Evolutionary conservation across 2,888 invertebrate species (phyloP).

Genomic region (Drosophila nr. fundita): DNA sequence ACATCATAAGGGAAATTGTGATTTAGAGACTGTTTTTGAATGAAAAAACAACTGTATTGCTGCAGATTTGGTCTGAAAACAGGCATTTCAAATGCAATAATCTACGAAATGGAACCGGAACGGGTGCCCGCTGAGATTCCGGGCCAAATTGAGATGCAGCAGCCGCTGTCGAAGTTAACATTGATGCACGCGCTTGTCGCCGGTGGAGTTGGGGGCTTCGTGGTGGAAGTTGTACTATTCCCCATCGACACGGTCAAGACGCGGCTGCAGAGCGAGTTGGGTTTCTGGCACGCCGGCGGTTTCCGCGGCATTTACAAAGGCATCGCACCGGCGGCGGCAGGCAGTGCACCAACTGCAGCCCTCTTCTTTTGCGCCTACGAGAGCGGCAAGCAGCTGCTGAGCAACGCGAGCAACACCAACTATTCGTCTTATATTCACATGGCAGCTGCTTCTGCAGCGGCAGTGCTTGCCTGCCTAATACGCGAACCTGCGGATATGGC

Average conservation of each 20-base stretch:
- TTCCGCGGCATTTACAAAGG: constrained; percentile 94
- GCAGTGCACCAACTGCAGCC: constrained; percentile 94
- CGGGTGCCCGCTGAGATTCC: constrained; percentile 27
- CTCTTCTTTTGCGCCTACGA: constrained; percentile 96
- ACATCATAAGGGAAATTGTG: neutral
- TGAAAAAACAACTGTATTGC: constrained; percentile 30
- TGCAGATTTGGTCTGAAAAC: constrained; percentile 40
- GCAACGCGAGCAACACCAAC: constrained; percentile 81
- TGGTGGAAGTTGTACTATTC: constrained; percentile 94
- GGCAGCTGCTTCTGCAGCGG: constrained; percentile 92
- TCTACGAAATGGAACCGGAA: constrained; percentile 51
- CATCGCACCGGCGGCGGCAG: constrained; percentile 90
- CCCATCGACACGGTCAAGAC: constrained; percentile 99
- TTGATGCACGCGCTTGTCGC: constrained; percentile 83
- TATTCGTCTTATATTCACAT: constrained; percentile 90
- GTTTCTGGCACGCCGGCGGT: constrained; percentile 95
- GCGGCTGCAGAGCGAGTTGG: constrained; percentile 93
- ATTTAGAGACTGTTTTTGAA: constrained; percentile 50
- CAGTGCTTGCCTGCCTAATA: constrained; percentile 94
- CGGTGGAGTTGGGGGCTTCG: constrained; percentile 94
- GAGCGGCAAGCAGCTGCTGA: constrained; percentile 87
- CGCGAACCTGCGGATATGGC: constrained; percentile 98
- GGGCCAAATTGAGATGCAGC: constrained; percentile 29
- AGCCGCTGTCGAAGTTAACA: constrained; percentile 41
- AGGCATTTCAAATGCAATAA: neutral